Conservation (phyloP, 2,888 invertebrate genomes). For the Sphaerophoria taeniata region DNA sequence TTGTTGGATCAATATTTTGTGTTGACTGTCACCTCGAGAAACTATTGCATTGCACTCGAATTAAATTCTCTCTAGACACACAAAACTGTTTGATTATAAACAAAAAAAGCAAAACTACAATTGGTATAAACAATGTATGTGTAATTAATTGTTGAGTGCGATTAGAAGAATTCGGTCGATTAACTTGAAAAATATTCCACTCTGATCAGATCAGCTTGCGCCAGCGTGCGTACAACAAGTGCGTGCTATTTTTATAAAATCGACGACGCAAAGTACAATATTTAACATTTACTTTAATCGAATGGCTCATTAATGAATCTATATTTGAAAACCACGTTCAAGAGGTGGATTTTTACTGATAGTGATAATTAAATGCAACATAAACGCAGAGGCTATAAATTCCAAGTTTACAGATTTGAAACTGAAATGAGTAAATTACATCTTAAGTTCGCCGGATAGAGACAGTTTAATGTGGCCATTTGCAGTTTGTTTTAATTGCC, state of each 20-base stretch:
- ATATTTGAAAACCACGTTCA: slow-evolving; percentile 35
- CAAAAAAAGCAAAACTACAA: slow-evolving; percentile 14
- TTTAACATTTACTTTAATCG: slow-evolving; percentile 13
- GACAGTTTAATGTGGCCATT: slow-evolving; percentile 18
- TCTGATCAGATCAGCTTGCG: slow-evolving; percentile 60
- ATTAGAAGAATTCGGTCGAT: slow-evolving; percentile 46
- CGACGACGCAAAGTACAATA: slow-evolving; percentile 12
- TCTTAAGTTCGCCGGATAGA: slow-evolving; percentile 21
- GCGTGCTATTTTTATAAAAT: slow-evolving; percentile 34
- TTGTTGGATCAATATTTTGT: slow-evolving; percentile 25
- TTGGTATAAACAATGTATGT: background rate
- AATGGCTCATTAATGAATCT: slow-evolving; percentile 44
- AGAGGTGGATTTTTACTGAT: slow-evolving; percentile 44
- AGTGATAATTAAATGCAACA: slow-evolving; percentile 35
- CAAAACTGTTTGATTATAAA: slow-evolving; percentile 4
- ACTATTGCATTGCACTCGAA: slow-evolving; percentile 9
- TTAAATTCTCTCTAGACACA: slow-evolving; percentile 4
- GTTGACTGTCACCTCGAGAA: slow-evolving; percentile 12
- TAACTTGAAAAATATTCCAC: slow-evolving; percentile 65
- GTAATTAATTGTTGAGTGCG: slow-evolving; percentile 5
- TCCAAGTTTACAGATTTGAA: background rate
- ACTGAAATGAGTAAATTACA: background rate
- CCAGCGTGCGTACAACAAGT: slow-evolving; percentile 50
- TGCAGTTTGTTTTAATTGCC: slow-evolving; percentile 11
- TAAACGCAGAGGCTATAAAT: slow-evolving; percentile 4